phyloP scores from a whole-genome alignment of 2,113 vertebrate species.

The Holacanthus passer region DNA sequence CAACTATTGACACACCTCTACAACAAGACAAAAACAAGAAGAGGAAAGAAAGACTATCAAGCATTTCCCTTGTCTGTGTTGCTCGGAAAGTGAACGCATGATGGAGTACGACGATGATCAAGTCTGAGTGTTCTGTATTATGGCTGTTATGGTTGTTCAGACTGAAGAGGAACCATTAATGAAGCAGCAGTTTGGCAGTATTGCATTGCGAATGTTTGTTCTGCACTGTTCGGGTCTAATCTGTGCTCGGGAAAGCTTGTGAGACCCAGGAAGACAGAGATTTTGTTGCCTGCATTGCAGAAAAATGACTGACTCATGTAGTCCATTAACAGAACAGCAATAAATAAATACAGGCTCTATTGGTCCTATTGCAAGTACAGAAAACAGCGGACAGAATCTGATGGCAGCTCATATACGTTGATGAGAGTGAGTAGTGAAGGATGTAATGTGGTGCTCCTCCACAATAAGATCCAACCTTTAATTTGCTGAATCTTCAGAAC shows the following conservation, averaged over 20 bases:
- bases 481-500: conserved; percentile 5
- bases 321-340: conserved; percentile 38
- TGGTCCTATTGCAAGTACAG: conserved; percentile 66
- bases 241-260: conserved; percentile 33
- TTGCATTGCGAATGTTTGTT: conserved; percentile 74
- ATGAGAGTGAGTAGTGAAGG: neutral
- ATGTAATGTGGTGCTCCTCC: conserved; percentile 12
- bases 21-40: conserved; percentile 69
- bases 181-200: conserved; percentile 77
- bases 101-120: neutral
- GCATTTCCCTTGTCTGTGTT: conserved; percentile 59
- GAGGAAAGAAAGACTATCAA: conserved; percentile 52
- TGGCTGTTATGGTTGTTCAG: conserved; percentile 58
- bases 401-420: conserved; percentile 5
- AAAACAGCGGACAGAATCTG: conserved; percentile 40
- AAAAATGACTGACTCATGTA: conserved; percentile 34
- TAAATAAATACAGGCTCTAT: conserved; percentile 48
- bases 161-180: conserved; percentile 49
- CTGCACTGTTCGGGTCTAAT: conserved; percentile 53
- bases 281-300: conserved; percentile 83
- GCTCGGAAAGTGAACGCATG: conserved; percentile 30
- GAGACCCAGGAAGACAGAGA: conserved; percentile 79
- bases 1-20: conserved; percentile 78
- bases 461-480: conserved; percentile 24
- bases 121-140: conserved; percentile 65